phyloP scores from a whole-genome alignment of 2,113 vertebrate genomes.

The Formicarius rufipectus region DNA sequence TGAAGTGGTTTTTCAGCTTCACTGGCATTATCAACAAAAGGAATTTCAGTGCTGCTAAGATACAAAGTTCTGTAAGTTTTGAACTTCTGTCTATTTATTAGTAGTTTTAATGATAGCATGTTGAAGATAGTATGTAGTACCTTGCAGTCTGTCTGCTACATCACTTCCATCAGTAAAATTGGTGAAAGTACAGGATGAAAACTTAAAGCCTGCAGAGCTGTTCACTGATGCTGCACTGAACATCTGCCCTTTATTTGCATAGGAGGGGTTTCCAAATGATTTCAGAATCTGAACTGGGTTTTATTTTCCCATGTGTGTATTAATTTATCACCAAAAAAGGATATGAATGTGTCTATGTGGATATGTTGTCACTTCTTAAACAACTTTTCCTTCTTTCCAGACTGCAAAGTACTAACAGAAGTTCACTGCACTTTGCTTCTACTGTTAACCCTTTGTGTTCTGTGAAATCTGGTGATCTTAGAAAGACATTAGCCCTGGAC shows the following conservation, averaged over 20 bases:
- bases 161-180: background rate
- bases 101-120: background rate
- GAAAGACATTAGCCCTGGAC: background rate
- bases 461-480: background rate
- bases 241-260: background rate
- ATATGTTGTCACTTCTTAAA: background rate
- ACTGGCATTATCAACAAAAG: background rate
- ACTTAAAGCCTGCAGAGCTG: background rate
- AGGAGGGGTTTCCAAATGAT: background rate
- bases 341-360: background rate
- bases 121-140: background rate
- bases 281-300: background rate
- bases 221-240: background rate
- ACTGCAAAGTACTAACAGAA: background rate
- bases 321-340: background rate
- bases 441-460: background rate
- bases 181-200: background rate
- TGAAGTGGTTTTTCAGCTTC: background rate
- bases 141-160: background rate
- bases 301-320: background rate
- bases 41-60: background rate
- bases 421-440: background rate
- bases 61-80: background rate
- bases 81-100: background rate
- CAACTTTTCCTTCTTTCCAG: background rate